A percentile compares a stretch with the other conserved stretches of the same genome.
Conservation (phyloP, 2,113 vertebrate genomes). For the Plotosus lineatus region DNA sequence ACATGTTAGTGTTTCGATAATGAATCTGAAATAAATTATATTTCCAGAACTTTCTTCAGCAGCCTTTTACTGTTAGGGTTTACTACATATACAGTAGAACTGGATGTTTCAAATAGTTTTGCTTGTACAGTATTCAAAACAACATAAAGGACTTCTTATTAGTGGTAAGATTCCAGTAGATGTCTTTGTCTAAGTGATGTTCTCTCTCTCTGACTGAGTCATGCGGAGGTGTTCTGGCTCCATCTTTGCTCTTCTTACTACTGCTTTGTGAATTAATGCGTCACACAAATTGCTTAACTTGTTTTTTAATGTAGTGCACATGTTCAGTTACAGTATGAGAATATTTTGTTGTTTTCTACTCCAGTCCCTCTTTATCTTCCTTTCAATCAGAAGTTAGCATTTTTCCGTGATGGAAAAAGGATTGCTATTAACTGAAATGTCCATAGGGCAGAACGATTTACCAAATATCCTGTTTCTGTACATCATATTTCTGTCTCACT, state of each 20-base stretch:
- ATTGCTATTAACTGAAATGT: not conserved
- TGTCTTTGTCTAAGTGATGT: not conserved
- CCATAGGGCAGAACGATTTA: not conserved
- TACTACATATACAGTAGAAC: conserved; percentile 6
- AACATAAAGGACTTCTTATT: conserved; percentile 28
- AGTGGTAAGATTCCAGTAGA: conserved; percentile 38
- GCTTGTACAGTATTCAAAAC: not conserved
- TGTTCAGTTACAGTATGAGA: conserved; percentile 25
- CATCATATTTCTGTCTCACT: conserved; percentile 8
- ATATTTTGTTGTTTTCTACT: conserved; percentile 31
- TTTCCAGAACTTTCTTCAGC: not conserved
- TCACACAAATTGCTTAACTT: conserved; percentile 29
- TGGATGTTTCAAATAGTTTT: not conserved
- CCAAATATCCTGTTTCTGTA: not conserved
- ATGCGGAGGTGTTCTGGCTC: conserved; percentile 39
- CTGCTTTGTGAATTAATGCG: not conserved
- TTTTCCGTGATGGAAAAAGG: not conserved
- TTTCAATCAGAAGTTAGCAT: not conserved
- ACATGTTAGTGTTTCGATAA: not conserved
- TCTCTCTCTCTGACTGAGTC: conserved; percentile 30
- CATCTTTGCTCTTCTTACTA: conserved; percentile 19
- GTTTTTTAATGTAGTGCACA: not conserved
- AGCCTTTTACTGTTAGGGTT: not conserved
- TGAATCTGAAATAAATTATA: not conserved
- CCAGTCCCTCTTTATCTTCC: not conserved